Conservation (phyloP, 2,113 vertebrate genomes). For the Ovis canadensis region DNA sequence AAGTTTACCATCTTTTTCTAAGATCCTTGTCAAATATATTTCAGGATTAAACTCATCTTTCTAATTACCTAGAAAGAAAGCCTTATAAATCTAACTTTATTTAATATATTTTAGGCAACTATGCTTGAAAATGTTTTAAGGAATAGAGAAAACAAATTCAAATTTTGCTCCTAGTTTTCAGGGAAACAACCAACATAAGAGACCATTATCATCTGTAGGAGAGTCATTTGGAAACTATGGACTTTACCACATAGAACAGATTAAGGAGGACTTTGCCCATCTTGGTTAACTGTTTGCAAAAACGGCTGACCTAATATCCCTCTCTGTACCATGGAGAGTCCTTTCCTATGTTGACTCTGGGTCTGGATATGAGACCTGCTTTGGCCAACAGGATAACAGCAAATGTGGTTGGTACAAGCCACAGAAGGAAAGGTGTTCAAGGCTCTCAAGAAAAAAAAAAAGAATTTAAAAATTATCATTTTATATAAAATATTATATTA, state of each 20-base stretch:
- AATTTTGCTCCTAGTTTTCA: background rate
- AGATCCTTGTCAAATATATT: background rate
- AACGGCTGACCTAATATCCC: background rate
- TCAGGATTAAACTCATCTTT: background rate
- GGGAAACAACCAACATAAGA: background rate
- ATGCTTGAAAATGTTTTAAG: background rate
- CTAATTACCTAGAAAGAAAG: background rate
- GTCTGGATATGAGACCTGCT: background rate
- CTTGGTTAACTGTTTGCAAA: background rate
- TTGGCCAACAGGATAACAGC: background rate
- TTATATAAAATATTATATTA: background rate
- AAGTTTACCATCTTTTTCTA: background rate
- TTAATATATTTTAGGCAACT: background rate
- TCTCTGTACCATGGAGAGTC: background rate
- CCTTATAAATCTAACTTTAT: background rate
- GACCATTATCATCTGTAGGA: background rate
- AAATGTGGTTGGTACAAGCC: background rate
- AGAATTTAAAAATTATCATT: background rate
- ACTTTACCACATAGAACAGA: background rate
- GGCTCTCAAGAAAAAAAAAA: background rate
- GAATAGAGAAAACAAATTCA: background rate
- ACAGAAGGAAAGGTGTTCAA: background rate
- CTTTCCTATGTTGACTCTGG: background rate
- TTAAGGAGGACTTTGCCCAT: background rate
- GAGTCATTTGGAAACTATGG: background rate